These are phyloP conservation scores for Microplitis demolitor DNA, from an alignment of 1,140 invertebrate species.

Conservation along the genomic window DNA sequence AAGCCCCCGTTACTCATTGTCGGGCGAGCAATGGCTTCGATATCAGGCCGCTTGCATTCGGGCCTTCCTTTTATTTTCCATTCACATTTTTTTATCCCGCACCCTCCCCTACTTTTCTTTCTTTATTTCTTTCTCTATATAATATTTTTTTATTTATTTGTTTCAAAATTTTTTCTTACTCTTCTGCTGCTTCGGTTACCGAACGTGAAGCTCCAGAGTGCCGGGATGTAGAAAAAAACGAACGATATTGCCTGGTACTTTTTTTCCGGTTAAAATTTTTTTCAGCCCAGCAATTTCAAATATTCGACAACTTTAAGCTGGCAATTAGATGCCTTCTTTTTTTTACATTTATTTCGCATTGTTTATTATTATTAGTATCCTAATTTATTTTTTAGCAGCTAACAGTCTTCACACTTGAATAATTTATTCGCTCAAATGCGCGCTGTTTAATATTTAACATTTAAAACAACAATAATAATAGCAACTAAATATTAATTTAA, in stretches of 20 bases:
- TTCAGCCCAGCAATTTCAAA: slow-evolving; percentile 19
- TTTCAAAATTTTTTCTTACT: not conserved
- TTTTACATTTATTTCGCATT: not conserved
- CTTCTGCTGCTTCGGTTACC: slow-evolving; percentile 10
- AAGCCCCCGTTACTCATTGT: slow-evolving; percentile 26
- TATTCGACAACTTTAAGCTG: slow-evolving; percentile 23
- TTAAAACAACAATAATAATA: no score
- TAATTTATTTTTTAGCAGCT: not conserved
- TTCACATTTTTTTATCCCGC: slow-evolving; percentile 5
- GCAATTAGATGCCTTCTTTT: slow-evolving; percentile 3
- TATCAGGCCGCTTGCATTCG: slow-evolving; percentile 23
- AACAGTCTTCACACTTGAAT: no score
- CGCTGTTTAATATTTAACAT: no score
- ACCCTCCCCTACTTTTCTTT: not conserved
- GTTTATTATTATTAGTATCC: not conserved
- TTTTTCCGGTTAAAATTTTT: slow-evolving; percentile 27
- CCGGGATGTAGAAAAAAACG: no score
- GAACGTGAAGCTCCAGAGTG: not conserved
- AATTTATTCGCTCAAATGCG: not conserved
- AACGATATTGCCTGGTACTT: slow-evolving; percentile 16
- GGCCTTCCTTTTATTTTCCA: slow-evolving; percentile 33
- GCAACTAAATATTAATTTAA: not conserved
- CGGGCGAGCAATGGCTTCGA: slow-evolving; percentile 17
- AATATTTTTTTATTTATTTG: not conserved
- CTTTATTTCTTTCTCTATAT: not conserved